Evolutionary conservation across 2,797 vertebrate species (phyloP).

Genomic region (Chloroceryle amazona): DNA sequence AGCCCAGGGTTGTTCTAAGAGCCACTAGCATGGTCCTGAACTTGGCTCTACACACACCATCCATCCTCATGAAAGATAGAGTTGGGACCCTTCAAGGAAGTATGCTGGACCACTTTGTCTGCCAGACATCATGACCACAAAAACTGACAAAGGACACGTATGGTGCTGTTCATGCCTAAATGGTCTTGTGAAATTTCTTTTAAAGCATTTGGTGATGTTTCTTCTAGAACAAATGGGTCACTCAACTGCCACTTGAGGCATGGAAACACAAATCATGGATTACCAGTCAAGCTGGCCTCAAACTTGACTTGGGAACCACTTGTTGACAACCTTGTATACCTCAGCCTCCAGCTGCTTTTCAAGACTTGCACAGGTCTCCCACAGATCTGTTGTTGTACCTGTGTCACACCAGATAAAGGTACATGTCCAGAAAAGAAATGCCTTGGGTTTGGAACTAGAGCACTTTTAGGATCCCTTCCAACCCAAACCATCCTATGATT

Average conservation of each 20-base stretch:
- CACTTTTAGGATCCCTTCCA: background rate
- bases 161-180: background rate
- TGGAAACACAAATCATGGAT: background rate
- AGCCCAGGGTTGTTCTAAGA: background rate
- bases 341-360: background rate
- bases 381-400: background rate
- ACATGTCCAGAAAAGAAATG: background rate
- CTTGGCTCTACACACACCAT: background rate
- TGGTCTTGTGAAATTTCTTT: background rate
- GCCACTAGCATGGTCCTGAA: background rate
- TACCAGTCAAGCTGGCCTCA: background rate
- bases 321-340: fast-evolving
- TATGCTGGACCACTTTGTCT: background rate
- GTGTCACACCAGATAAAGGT: background rate
- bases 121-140: background rate
- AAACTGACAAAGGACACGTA: background rate
- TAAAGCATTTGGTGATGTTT: background rate
- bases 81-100: background rate
- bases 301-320: background rate
- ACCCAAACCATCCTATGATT: background rate
- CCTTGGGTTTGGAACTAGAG: background rate
- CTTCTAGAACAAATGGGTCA: background rate
- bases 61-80: background rate
- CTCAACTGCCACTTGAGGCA: background rate
- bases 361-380: background rate